These are phyloP conservation scores for Aleiodes sp. DNA, from an alignment of 1,140 invertebrate species.

Conservation along the genomic window DNA sequence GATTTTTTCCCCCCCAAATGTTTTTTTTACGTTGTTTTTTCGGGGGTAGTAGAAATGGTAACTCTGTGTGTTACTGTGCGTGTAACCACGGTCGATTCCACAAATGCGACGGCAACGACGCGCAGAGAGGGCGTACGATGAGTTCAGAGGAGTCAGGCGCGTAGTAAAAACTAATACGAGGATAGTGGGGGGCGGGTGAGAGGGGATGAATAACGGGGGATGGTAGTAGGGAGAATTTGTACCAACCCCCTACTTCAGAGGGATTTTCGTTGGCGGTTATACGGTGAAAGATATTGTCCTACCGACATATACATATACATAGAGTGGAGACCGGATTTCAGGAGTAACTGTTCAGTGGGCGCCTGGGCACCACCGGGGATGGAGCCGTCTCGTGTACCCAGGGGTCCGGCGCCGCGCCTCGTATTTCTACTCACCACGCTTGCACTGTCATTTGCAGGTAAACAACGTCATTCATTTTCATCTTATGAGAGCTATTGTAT, in stretches of 20 bases:
- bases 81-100: constrained; percentile 32
- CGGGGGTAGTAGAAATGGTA: too few species aligned
- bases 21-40: too few species aligned
- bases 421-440: constrained; percentile 55
- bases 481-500: background rate
- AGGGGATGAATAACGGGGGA: too few species aligned
- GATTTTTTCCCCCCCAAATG: too few species aligned
- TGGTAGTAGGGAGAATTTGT: background rate
- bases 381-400: constrained; percentile 55
- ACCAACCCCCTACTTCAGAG: constrained; percentile 4
- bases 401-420: constrained; percentile 54
- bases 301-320: too few species aligned
- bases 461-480: constrained; percentile 16
- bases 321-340: background rate
- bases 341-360: constrained; percentile 41
- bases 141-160: constrained; percentile 20
- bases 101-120: constrained; percentile 28
- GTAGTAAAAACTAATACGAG: background rate
- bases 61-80: constrained; percentile 16
- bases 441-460: constrained; percentile 56
- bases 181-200: background rate
- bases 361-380: constrained; percentile 52
- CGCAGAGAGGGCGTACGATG: constrained; percentile 18
- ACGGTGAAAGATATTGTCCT: background rate
- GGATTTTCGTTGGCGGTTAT: constrained; percentile 17